Base-by-base conservation (phyloP, 2,888 invertebrate species). In the Tenthredo mesomela region DNA sequence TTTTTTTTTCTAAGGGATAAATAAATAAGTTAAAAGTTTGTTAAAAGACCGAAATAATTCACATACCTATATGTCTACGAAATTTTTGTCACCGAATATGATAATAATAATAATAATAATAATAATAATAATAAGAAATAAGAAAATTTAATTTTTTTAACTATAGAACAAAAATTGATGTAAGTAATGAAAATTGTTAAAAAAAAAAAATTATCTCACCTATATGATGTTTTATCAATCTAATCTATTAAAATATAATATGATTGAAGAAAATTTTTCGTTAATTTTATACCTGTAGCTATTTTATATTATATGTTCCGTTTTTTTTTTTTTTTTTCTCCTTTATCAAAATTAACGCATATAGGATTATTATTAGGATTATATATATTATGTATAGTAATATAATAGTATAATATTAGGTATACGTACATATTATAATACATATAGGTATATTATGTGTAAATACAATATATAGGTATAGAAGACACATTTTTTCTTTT, bases 401-500 rank as follows among this genome's bases (percentile, higher is more conserved):
- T n/a, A 54, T 50, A 18, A 50, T 50, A 18, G 5, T 50, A 50
- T 54, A 54, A 54, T 54, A 54, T 54, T 54, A 54, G n/a, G 7
- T 61, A 10, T 61, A 61, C 25, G 2, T 5, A 2, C 10, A 25
- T 9, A 25, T 21, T n/a, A 61, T 61, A 10, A 54, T 54, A 54
- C n/a, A 54, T 54, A 7, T 54, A n/a, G 5, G n/a, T 58, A 58
- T 58, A 58, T 58, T n/a, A 21, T 37, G 9, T 37, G 18, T 37
- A 47, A 40, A 25, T 75, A 75, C 47, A 75, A 25, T 75, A 47
- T 47, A 43, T 73, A 73, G 37, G 37, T 43, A 43, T 75, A 75
- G 43, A 71, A 43, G 43, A 71, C 43, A 71, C 71, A 43, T 43
- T 43, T 43, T 71, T 71, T 71, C 40, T 71, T n/a, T 2, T 3